Percentiles rank a stretch among this genome's conserved stretches.
These are phyloP conservation scores for Eospalax fontanierii DNA, from an alignment of 2,797 vertebrate genomes.

Conservation along the genomic window DNA sequence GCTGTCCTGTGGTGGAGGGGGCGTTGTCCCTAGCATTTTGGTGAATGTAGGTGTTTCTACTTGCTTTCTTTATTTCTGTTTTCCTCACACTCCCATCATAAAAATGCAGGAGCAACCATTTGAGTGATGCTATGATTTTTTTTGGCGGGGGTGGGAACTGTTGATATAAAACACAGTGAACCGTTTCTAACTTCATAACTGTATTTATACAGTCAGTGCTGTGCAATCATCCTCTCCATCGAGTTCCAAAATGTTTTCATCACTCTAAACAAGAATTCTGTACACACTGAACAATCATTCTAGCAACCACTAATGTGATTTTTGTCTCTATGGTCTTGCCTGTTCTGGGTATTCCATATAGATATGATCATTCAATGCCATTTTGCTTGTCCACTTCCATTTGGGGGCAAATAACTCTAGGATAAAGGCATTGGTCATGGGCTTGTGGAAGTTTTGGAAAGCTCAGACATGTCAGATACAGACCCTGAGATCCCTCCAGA, in stretches of 20 bases:
- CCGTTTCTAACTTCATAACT: neutral
- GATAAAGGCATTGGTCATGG: neutral
- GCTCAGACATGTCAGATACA: neutral
- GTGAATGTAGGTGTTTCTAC: neutral
- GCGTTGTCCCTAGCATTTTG: too few species aligned
- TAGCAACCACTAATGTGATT: neutral
- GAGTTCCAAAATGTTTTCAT: neutral
- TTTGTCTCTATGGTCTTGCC: slow-evolving; percentile 13
- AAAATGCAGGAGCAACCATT: neutral
- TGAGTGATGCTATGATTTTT: neutral
- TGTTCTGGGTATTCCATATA: neutral
- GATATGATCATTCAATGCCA: neutral
- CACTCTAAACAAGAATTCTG: neutral
- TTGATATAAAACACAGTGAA: neutral
- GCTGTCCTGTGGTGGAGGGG: too few species aligned
- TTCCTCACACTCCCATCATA: neutral
- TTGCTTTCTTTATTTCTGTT: neutral
- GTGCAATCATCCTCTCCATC: neutral
- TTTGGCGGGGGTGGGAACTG: neutral
- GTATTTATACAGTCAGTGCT: neutral
- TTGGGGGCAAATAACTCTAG: slow-evolving; percentile 5
- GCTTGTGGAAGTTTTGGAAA: neutral
- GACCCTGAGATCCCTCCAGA: neutral
- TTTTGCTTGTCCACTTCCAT: neutral
- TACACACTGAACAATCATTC: too few species aligned